Base-by-base conservation (phyloP, 2,797 vertebrate species). In the Ambastaia sidthimunki region DNA sequence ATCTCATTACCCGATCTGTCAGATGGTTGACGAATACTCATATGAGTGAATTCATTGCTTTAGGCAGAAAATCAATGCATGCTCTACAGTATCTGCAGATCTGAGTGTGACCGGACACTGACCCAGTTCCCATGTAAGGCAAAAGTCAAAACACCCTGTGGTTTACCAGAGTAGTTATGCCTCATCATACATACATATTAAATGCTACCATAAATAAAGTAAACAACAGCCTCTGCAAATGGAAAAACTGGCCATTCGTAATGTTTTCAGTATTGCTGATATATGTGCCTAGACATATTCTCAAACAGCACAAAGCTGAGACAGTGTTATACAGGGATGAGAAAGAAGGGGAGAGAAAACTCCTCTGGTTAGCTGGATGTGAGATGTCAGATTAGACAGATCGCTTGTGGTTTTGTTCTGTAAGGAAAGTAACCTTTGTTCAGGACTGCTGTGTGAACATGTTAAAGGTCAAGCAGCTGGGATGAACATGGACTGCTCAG, bases 21-120 rank as follows among this genome's bases (percentile, higher is more conserved):
- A 93, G 90, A 91, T 93, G 92, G 90, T 82, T 90, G 89, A 91
- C 90, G 92, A 92, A 93, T 92, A 89, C 89, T 89, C 88, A 93
- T 93, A 93, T 93, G 93, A 94, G 94, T 94, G 91, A 92, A 93
- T 93, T 93, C 93, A 93, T 93, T 92, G 92, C 91, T 92, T 91
- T 85, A 89, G 93, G 93, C 93, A 93, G 91, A 94, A 94, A 93
- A 94, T 93, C 93, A 93, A 94, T 94, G 93, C 85, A 87, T 89
- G 91, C 92, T 93, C 83, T 91, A 91, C 63, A 76, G 68, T 67
- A 19, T 68, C 37, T 67, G 80, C 0, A 28, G 55, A 65, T 66
- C 86, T 86, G 86, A 91, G 89, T 85, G 83, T 87, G 90, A 88
- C 90, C 87, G 89, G 89, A 90, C 86, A 86, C 90, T 93, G 93